Evolutionary conservation across 2,797 vertebrate species (phyloP).

Genomic region (Peromyscus eremicus): DNA sequence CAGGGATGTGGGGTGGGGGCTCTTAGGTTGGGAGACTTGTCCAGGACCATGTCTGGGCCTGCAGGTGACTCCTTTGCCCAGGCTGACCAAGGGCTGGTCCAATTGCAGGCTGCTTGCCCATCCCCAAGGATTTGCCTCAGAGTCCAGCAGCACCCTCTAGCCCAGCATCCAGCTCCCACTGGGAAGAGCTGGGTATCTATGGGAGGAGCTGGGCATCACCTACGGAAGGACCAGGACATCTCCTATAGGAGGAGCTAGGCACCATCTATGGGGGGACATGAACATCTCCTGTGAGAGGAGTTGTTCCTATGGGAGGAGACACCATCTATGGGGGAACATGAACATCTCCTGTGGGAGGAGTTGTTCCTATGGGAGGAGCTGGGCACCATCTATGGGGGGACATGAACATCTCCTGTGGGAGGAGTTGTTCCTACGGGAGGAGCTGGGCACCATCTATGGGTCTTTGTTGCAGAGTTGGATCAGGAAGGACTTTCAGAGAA

Average conservation of each 20-base stretch:
- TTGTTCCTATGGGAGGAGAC: background rate
- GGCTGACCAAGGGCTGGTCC: background rate
- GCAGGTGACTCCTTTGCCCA: background rate
- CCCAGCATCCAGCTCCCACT: background rate
- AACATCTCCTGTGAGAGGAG: background rate
- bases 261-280: background rate
- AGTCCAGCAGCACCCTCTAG: slow-evolving; percentile 27
- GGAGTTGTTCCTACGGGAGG: background rate
- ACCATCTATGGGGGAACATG: background rate
- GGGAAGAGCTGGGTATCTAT: background rate
- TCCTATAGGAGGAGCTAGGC: background rate
- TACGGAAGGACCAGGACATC: background rate
- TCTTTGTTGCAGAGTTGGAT: background rate
- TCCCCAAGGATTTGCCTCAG: background rate
- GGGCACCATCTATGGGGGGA: background rate
- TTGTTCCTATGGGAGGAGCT: background rate
- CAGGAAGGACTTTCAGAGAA: background rate
- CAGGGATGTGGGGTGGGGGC: background rate
- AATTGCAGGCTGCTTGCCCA: background rate
- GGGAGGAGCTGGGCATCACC: background rate
- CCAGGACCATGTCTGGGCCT: background rate
- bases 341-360: background rate
- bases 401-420: background rate
- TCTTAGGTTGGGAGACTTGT: background rate
- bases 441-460: background rate